A percentile compares a stretch with the other conserved stretches of the same genome.
Evolutionary conservation across 2,888 invertebrate species (phyloP).

Genomic region (Drosophila macrospina): DNA sequence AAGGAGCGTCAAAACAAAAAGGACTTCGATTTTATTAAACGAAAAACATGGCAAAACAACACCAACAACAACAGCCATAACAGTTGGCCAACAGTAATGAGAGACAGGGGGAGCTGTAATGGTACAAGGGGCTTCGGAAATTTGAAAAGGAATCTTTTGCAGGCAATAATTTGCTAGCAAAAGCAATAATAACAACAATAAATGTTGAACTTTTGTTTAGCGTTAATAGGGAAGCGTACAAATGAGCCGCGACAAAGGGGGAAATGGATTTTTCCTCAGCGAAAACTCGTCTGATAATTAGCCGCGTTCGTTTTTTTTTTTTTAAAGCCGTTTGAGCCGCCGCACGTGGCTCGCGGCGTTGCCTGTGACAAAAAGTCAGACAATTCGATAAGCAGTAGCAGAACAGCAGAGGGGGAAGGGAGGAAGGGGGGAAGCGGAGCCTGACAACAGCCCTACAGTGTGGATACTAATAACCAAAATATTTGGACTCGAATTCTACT

Average conservation of each 20-base stretch:
- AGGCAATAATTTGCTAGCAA: constrained; percentile 68
- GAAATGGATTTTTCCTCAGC: constrained; percentile 59
- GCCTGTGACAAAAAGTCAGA: constrained; percentile 35
- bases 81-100: constrained; percentile 1
- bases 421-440: too few relatives aligned
- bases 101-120: not conserved
- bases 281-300: constrained; percentile 62
- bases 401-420: constrained; percentile 22
- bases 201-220: constrained; percentile 73
- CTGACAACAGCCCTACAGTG: constrained; percentile 1
- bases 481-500: constrained; percentile 56
- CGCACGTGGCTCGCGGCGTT: constrained; percentile 39
- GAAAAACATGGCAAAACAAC: constrained; percentile 63
- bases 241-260: constrained; percentile 35
- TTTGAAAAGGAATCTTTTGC: constrained; percentile 68
- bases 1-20: constrained; percentile 41
- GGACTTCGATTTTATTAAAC: constrained; percentile 75
- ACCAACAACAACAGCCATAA: constrained; percentile 22
- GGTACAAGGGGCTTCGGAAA: constrained; percentile 35
- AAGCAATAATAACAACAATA: constrained; percentile 70
- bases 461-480: constrained; percentile 71
- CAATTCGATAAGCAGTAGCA: constrained; percentile 70
- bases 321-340: constrained; percentile 53
- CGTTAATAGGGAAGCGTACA: constrained; percentile 38
- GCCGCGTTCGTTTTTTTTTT: constrained; percentile 36